phyloP scores from a whole-genome alignment of 1,140 invertebrate genomes.

The Odontomachus brunneus region DNA sequence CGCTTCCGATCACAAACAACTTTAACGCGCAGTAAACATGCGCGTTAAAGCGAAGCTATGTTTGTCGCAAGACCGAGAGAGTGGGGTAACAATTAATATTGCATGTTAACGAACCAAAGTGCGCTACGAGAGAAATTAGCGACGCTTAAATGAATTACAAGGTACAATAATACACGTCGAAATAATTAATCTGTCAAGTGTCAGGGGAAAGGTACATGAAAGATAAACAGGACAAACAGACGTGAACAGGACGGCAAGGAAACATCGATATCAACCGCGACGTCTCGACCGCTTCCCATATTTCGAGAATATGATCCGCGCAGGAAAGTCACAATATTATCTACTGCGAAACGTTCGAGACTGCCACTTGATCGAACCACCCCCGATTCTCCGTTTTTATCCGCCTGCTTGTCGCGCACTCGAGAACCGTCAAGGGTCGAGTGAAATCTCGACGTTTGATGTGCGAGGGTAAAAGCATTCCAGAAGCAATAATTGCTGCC shows the following conservation, averaged over 20 bases:
- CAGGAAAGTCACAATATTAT: constrained; percentile 13
- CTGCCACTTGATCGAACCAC: constrained; percentile 21
- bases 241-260: no score
- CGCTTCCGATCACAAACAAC: background rate
- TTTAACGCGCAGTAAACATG: background rate
- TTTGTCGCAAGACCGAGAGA: background rate
- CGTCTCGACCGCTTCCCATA: no score
- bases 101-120: no score
- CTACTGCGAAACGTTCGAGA: constrained; percentile 14
- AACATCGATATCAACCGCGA: no score
- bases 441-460: constrained; percentile 72
- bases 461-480: constrained; percentile 68
- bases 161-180: no score
- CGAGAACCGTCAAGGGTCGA: constrained; percentile 39
- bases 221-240: no score
- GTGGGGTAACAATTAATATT: no score
- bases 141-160: no score
- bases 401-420: constrained; percentile 13
- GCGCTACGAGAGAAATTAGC: no score
- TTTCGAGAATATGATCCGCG: constrained; percentile 22
- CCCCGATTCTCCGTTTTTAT: constrained; percentile 24
- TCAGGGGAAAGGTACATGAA: no score
- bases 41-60: background rate
- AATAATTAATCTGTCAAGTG: no score
- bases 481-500: constrained; percentile 70